Evolutionary conservation across 2,113 vertebrate genomes (phyloP), one percentile per base, ranked within the genome.

Genomic region (Polypterus senegalus): DNA sequence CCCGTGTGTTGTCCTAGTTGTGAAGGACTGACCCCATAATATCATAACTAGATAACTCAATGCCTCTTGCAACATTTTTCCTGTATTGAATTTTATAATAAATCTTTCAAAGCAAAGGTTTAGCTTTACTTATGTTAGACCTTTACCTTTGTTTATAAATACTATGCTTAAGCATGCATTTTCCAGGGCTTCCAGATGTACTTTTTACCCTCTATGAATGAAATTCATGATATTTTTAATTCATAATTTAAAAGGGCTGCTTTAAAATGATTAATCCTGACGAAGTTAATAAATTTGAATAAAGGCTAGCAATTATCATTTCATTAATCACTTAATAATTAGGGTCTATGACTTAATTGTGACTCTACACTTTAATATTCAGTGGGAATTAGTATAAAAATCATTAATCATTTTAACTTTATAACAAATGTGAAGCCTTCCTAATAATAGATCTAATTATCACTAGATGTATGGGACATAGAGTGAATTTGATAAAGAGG

Each of bases 281-380:
- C 71, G 70, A 61, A 69, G 63, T 72, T 81, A 77, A 81, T 85
- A 69, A 73, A 81, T 75, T 76, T 71, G 74, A 74, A 71, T 8
- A 54, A 86, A 77, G 70, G 49, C 48, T 81, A 58, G 61, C 73
- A 86, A 87, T 88, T 88, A 83, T 68, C 76, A 78, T 77, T 82
- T 77, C 77, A 87, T 91, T 89, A 89, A 89, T 90, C 83, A 86
- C 65, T 78, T 78, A 79, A 86, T 88, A 87, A 89, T 88, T 88
- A 83, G 73, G 78, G 75, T 79, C 74, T 47, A 54, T 69, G 73
- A 64, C 73, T 88, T 77, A 81, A 76, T 71, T 82, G 76, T 80
- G 81, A 73, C 73, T 84, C 81, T 69, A 78, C 77, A 70, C 72
- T 80, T 81, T 79, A 52, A 77, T 75, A 83, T 85, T 79, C 77